Evolutionary conservation across 1,140 invertebrate genomes (phyloP), one percentile per base, ranked within the genome.

Genomic region (Saccostrea glomerata): DNA sequence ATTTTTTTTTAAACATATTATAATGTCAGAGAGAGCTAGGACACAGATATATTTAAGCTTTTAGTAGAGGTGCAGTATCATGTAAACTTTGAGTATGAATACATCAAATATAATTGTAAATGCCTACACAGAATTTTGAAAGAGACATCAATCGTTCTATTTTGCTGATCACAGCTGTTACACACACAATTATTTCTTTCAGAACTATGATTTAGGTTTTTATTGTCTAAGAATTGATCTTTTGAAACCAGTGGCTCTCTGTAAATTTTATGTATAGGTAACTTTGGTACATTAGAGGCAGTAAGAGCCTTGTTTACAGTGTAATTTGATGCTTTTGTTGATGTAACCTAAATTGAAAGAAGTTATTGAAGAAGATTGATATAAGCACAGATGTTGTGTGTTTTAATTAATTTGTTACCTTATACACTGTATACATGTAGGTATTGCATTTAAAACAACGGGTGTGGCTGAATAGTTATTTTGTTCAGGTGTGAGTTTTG

Each of bases 321-420:
- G 70, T 77, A 77, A 77, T 30, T 11, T 36, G 70, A 77, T 25
- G 25, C 15, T 11, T 12, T 77, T 77, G 25, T 77, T 77, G 70
- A 77, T 30, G 23, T 25, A 3, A 2, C 70, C 25, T 36, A 77
- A 25, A 77, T 77, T 30, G 25, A 77, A 77, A 30, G 70, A 30
- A 77, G 23, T 77, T 25, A 77, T 30, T 77, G 70, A 77, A 30
- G 25, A 30, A 77, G 70, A 77, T 36, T 77, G 11, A 77, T 77
- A 36, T 36, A 25, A 15, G 70, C 70, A 30, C 70, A 77, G 70
- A 77, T 77, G 70, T 77, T 77, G 70, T 77, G 66, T 73, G 12
- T 77, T 77, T 25, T 77, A 77, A 77, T 77, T 77, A 77, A 77
- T 77, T 77, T 25, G 70, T 77, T 77, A 77, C 58, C 15, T 63